Evolutionary conservation across 2,797 vertebrate genomes (phyloP), one percentile per base, ranked within the genome.

Genomic region (Mico argentatus): DNA sequence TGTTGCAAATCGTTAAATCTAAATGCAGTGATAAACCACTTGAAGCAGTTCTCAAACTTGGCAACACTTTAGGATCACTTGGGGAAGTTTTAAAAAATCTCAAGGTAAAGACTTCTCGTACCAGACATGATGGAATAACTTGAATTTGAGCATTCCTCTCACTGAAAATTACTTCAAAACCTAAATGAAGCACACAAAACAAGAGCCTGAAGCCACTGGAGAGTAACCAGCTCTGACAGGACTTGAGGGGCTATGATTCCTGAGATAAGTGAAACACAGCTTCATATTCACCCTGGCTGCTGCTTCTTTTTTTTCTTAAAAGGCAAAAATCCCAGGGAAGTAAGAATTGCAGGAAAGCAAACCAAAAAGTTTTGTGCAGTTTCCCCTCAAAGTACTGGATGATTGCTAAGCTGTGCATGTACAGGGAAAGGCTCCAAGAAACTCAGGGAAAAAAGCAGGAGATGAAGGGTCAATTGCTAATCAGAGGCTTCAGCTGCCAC

Each of bases 131-230:
- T 10, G 80, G 22, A 82, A 26, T 57, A 94, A 5, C 41, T 82
- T 93, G 39, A 92, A 76, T 77, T 82, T 36, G 44, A 96, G 55
- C 75, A 59, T 92, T 89, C 27, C 4, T 92, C 92, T 67, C 83
- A 88, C 33, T 86, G 75, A 90, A 95, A 95, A 93, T 67, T 90
- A 94, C 26, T 81, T 88, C 73, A 80, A 94, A 85, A 52, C 44
- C 50, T 55, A 88, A 80, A 44, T 15, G 57, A 92, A 92, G 36
- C 44, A 64, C 26, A 84, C 41, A 90, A 39, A 84, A 75, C 17
- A 73, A 48, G 15, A 73, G 4, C 64, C 72, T 89, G 24, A 67
- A 90, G 76, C 55, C 39, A 57, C 0, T 33, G 4, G 30, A 57
- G 64, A 50, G 9, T 44, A 79, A 67, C 11, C 26, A 82, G 52